Percentiles rank a stretch among this genome's conserved stretches.
phyloP scores from a whole-genome alignment of 2,113 vertebrate species.

The Ageneiosus marmoratus region DNA sequence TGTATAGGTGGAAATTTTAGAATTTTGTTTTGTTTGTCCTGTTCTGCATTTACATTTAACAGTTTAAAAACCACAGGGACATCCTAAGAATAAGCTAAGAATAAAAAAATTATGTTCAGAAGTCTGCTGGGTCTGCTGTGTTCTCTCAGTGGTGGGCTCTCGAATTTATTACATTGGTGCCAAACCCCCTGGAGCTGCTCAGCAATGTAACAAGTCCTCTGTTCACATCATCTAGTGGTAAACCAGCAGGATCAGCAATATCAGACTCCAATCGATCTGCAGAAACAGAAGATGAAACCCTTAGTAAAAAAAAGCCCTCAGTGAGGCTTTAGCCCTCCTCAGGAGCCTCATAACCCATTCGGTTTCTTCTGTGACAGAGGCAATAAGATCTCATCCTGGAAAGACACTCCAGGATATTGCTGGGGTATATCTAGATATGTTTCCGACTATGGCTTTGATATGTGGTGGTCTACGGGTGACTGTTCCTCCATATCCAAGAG shows the following conservation, averaged over 20 bases:
- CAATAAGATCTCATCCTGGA: neutral
- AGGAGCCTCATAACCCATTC: neutral
- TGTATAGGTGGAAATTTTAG: neutral
- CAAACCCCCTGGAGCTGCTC: neutral
- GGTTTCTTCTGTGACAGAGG: neutral
- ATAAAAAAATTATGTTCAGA: neutral
- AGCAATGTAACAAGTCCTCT: neutral
- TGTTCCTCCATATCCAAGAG: neutral
- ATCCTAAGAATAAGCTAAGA: neutral
- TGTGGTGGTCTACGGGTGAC: neutral
- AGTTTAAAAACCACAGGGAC: neutral
- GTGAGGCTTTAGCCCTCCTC: neutral
- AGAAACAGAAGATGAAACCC: neutral
- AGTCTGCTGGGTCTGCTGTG: neutral
- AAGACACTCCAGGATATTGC: neutral
- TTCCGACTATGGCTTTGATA: neutral
- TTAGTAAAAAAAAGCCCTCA: neutral
- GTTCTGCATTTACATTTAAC: neutral
- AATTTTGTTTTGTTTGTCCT: neutral
- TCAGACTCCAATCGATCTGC: neutral
- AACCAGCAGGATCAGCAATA: slow-evolving; percentile 2
- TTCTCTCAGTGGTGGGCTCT: neutral
- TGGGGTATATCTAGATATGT: neutral
- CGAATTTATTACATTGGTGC: neutral
- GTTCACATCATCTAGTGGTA: neutral